Base-by-base conservation (phyloP, 2,888 invertebrate genomes). In the Camponotus fellah region DNA sequence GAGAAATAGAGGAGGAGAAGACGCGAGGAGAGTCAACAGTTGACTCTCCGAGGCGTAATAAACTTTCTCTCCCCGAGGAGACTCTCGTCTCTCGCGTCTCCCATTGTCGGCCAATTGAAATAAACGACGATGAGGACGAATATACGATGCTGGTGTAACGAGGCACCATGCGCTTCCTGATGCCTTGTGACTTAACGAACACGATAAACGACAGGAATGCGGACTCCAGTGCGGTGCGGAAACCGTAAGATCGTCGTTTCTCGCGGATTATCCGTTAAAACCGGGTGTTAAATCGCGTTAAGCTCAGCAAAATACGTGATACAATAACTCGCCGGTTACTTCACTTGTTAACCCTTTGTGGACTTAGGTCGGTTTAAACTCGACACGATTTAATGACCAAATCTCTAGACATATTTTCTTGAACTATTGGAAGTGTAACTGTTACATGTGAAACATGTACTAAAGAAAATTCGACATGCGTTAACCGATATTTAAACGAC, bases 61-160 rank as follows among this genome's bases (percentile, higher is more conserved):
- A 89, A 89, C 89, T 89, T 89, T 89, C 90, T 89, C 90, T 86
- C 69, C 85, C 80, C 75, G 72, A 65, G 74, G 53, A 56, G 65
- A 53, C 60, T 71, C 82, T 62, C 79, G 72, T 68, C 66, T 60
- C 79, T 65, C 56, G 77, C 71, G 37, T 56, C 56, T 49, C 82
- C 2, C 74, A 84, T 84, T 84, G 84, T 84, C 65, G 82, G 68
- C 60, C 84, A 74, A 82, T 85, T 84, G 84, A 83, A 85, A 86
- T 89, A 88, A 88, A 89, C 88, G 87, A 88, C 85, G 43, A 34
- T 80, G 86, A 65, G 86, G 89, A 89, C 83, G 89, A 87, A 77
- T 72, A 74, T 84, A 89, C 81, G 87, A 84, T 64, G 84, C 10
- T 86, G 76, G 58, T 83, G 86, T 89, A 89, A 89, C 88, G 89